Evolutionary conservation across 1,140 invertebrate genomes (phyloP).

Genomic region (Bombus haemorrhoidalis): DNA sequence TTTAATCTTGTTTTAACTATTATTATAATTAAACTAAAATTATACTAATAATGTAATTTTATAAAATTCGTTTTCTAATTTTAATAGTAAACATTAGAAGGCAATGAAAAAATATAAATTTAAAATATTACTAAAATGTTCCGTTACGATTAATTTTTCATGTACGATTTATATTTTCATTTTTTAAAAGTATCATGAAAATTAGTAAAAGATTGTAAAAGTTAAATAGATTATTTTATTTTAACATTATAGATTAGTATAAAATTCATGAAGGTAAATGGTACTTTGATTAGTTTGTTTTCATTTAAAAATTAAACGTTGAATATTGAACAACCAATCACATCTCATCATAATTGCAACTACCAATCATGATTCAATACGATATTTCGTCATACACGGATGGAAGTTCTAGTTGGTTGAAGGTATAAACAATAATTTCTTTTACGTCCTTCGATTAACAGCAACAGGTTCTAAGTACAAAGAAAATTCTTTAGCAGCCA

Average conservation of each 20-base stretch:
- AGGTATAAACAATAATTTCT: slow-evolving; percentile 44
- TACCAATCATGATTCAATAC: slow-evolving; percentile 25
- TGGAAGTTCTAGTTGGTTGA: slow-evolving; percentile 44
- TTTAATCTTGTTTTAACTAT: not conserved
- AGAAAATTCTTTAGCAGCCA: slow-evolving; percentile 19
- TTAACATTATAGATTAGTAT: not conserved
- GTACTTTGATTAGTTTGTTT: not conserved
- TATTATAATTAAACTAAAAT: not conserved
- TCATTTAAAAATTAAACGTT: slow-evolving; percentile 42
- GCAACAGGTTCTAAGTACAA: slow-evolving; percentile 59
- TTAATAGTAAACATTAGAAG: not conserved
- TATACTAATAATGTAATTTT: not conserved
- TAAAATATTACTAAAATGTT: not conserved
- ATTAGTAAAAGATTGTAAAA: not conserved
- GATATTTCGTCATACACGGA: not conserved
- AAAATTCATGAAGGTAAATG: not conserved
- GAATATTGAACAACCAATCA: slow-evolving; percentile 8
- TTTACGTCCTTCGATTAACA: slow-evolving; percentile 36
- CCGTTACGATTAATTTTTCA: not conserved
- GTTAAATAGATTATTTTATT: not conserved
- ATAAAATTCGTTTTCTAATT: not conserved
- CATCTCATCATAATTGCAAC: not conserved
- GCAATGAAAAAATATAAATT: not conserved
- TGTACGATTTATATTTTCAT: not conserved
- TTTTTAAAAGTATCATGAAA: not conserved